Evolutionary conservation across 2,113 vertebrate genomes (phyloP), one percentile per base, ranked within the genome.

Genomic region (Pseudolaguvia tuberculata): DNA sequence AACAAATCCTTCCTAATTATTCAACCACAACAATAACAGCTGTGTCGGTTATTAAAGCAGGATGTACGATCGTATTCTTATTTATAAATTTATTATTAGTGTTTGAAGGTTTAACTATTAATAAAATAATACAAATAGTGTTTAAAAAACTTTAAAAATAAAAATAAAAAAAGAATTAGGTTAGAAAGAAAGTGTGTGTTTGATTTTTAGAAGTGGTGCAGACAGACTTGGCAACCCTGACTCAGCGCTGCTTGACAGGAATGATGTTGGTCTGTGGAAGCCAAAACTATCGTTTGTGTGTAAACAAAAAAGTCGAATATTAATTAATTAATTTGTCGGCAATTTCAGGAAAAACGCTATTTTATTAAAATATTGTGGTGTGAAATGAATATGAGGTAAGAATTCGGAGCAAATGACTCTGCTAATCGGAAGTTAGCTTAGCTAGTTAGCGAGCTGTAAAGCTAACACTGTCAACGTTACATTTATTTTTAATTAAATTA

Each of bases 321-420:
- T 75, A 50, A 68, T 1, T 27, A 3, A 11, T 13, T 56, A 2
- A 6, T 17, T 2, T 55, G 14, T 53, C 68, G n/a, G n/a, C n/a
- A n/a, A n/a, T n/a, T n/a, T n/a, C 63, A 21, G 18, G 35, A 25
- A 14, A 39, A 39, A 39, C 12, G 2, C 29, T 29, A 23, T 63
- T 5, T 57, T 52, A 45, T 23, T 39, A 69, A 53, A 53, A 29
- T 31, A 61, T 53, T 17, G 48, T 62, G 48, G 13, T 61, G 56
- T 70, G 27, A 39, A 70, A 53, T 29, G 56, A 77, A 63, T 62
- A 75, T 83, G 87, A 71, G 86, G 87, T 87, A 83, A 86, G 85
- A 4, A 14, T 48, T 4, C 8, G 1, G 21, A 45, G 15, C 48
- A 27, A 48, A 21, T 35, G 11, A 23, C 11, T 15, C 9, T 15